Conservation (phyloP, 2,888 invertebrate genomes). For the Arctia plantaginis region DNA sequence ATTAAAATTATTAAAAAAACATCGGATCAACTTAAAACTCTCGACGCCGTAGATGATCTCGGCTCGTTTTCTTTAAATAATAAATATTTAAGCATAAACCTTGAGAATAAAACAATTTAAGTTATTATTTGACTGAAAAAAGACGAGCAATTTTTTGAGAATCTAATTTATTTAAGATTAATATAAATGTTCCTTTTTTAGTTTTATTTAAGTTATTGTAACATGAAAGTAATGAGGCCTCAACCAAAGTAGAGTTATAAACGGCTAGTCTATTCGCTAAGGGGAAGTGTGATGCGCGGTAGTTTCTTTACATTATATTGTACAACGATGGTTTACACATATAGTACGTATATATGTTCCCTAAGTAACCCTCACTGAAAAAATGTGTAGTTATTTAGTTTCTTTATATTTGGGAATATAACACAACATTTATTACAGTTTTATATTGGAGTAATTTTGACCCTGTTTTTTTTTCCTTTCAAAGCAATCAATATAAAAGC, state of each 20-base stretch:
- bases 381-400: background rate
- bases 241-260: slow-evolving; percentile 45
- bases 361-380: background rate
- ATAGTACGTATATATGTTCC: background rate
- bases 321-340: background rate
- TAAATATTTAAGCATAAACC: too few species aligned
- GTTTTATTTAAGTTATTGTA: slow-evolving; percentile 32
- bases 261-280: slow-evolving; percentile 34
- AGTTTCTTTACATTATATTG: slow-evolving; percentile 26
- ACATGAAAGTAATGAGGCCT: slow-evolving; percentile 21
- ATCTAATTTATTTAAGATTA: slow-evolving; percentile 4
- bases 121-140: background rate
- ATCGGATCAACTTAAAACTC: too few species aligned
- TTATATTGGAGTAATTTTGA: background rate
- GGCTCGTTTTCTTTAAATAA: too few species aligned
- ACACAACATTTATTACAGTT: background rate
- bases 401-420: background rate
- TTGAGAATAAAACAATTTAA: background rate
- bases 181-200: slow-evolving; percentile 38
- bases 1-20: too few species aligned
- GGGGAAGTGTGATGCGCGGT: slow-evolving; percentile 19
- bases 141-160: background rate
- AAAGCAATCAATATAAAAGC: too few species aligned
- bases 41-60: too few species aligned
- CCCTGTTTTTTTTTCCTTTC: background rate